phyloP scores from a whole-genome alignment of 2,888 invertebrate genomes.

The Heliconius sara region DNA sequence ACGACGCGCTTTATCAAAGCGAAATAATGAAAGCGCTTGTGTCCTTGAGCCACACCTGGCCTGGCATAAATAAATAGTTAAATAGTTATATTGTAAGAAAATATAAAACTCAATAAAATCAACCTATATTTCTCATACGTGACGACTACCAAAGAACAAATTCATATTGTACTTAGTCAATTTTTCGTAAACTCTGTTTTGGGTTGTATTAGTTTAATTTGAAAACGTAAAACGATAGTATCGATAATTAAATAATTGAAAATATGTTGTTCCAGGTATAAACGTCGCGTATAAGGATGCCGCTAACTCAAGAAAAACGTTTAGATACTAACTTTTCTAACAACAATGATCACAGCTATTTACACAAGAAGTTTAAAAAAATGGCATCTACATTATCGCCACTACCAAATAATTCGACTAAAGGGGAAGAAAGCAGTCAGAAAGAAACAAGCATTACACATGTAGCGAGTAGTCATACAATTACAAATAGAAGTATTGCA shows the following conservation, averaged over 20 bases:
- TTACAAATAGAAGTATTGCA: conserved; percentile 77
- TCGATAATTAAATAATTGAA: neutral
- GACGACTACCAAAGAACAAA: neutral
- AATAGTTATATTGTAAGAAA: neutral
- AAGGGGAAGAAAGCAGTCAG: conserved; percentile 65
- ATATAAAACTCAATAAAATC: neutral
- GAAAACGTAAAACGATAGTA: neutral
- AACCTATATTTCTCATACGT: neutral
- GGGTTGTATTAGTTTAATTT: neutral
- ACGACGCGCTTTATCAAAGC: too few species aligned
- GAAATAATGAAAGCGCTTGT: too few species aligned
- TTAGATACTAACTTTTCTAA: conserved; percentile 78
- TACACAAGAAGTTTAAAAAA: conserved; percentile 97
- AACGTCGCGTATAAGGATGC: conserved; percentile 75
- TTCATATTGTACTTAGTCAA: neutral
- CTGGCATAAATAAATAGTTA: neutral
- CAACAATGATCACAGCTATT: conserved; percentile 89
- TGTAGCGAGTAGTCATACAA: conserved; percentile 65
- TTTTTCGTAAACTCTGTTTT: neutral
- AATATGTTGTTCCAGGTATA: conserved; percentile 69
- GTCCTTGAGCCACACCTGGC: too few species aligned
- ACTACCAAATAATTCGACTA: conserved; percentile 66
- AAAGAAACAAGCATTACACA: conserved; percentile 66
- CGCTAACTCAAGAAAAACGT: conserved; percentile 80
- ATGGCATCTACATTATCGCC: conserved; percentile 86